phyloP scores from a whole-genome alignment of 2,888 invertebrate genomes.

The Tipula unca region DNA sequence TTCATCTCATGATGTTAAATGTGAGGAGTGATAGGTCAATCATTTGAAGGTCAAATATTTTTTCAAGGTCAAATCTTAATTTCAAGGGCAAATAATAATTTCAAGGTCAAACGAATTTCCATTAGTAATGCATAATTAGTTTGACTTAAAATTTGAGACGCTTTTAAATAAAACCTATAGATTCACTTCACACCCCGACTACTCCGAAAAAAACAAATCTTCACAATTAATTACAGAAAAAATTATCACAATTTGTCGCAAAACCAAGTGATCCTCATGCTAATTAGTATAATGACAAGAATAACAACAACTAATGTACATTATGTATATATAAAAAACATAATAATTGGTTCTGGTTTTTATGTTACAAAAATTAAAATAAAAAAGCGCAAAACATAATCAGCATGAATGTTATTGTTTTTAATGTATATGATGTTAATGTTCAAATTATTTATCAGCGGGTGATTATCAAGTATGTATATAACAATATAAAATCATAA shows the following conservation, averaged over 20 bases:
- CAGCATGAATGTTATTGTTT: constrained; percentile 14
- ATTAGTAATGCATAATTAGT: too few species aligned
- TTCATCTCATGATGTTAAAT: too few species aligned
- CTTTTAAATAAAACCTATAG: too few species aligned
- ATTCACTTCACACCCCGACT: too few species aligned
- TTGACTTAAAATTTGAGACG: too few species aligned
- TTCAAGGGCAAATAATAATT: too few species aligned
- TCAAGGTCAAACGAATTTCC: too few species aligned
- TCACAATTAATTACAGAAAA: neutral
- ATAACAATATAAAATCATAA: neutral
- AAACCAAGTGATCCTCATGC: neutral
- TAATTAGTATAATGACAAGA: neutral
- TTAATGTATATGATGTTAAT: constrained; percentile 2
- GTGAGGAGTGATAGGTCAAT: too few species aligned
- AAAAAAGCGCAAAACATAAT: neutral
- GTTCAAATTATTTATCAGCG: constrained; percentile 14
- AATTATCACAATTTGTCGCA: neutral
- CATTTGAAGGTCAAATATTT: too few species aligned
- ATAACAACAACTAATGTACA: neutral
- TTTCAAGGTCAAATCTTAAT: too few species aligned
- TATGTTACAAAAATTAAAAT: neutral
- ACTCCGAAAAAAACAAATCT: too few species aligned
- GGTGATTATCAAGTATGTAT: neutral
- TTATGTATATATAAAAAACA: neutral
- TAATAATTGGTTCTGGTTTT: neutral